Evolutionary conservation across 1,140 invertebrate genomes (phyloP), one percentile per base, ranked within the genome.

Genomic region (Hypothenemus hampei): DNA sequence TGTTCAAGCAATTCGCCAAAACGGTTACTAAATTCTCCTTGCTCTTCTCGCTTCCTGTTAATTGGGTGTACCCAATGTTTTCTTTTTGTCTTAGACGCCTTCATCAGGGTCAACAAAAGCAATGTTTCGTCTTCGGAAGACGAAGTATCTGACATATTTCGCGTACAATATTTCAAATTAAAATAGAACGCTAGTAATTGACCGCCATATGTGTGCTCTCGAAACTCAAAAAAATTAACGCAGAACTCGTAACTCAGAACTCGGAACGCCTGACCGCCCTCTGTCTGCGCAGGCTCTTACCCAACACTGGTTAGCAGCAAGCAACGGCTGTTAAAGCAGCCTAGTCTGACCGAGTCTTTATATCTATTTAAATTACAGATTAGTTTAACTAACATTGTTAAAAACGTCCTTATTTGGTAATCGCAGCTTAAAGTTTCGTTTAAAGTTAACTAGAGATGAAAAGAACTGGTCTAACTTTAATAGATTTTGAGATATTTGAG

Each of bases 81-180:
- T 18, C 23, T 44, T 44, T 44, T 44, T 26, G 6, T 23, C 18
- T 44, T 24, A 24, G 21, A n/a, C 23, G 23, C 26, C n/a, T 4
- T 11, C 15, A 18, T 16, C 41, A 44, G 23, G 21, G 15, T 16
- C 39, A 5, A 41, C 39, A 41, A 44, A 24, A 44, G 41, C 41
- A 44, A 29, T 44, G 20, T n/a, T 44, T 44, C 41, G 11, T 44
- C 41, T 44, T 44, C 41, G 41, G 41, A 24, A 44, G 23, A 44
- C 26, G 21, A 44, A 13, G 4, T 24, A 26, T 44, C 41, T 44
- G 41, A 24, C 10, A 44, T 44, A 23, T 44, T 44, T 44, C 23
- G 15, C 21, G 20, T 18, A 44, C 41, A 44, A 44, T 44, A 44
- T n/a, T 44, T 44, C 1, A 15, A 44, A 44, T 16, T 24, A 41